Evolutionary conservation across 37 sponge, comb jelly and placozoan species (phyloP).

Genomic region (Corticium candelabrum): DNA sequence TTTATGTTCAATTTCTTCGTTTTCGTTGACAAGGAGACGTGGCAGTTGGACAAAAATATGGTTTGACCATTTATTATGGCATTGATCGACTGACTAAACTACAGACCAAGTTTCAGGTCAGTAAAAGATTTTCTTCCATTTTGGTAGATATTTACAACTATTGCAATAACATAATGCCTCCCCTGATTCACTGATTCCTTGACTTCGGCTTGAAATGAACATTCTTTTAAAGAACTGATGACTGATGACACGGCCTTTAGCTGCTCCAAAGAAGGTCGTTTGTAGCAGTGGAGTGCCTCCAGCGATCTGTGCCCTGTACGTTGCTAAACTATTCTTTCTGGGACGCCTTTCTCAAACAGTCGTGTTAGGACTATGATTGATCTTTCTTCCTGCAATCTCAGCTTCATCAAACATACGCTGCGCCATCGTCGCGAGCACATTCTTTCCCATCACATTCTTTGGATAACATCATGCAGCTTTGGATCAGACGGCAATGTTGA

Average conservation of each 20-base stretch:
- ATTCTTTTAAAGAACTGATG: background rate
- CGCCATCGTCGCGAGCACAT: slow-evolving; percentile 16
- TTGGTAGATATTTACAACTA: too few relatives aligned
- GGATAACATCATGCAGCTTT: slow-evolving; percentile 7
- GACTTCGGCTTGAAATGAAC: background rate
- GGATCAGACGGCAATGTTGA: background rate
- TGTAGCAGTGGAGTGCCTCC: slow-evolving; percentile 12
- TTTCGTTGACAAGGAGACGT: too few relatives aligned
- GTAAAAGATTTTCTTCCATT: too few relatives aligned
- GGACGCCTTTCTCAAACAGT: slow-evolving; percentile 19
- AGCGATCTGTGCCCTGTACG: slow-evolving; percentile 33
- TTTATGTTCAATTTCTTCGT: too few relatives aligned
- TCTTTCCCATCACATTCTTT: slow-evolving; percentile 10
- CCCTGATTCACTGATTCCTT: too few relatives aligned
- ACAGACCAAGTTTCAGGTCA: too few relatives aligned
- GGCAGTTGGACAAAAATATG: too few relatives aligned
- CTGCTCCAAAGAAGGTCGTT: slow-evolving; percentile 20
- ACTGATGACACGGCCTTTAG: slow-evolving; percentile 11
- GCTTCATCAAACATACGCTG: slow-evolving; percentile 19
- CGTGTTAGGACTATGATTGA: slow-evolving; percentile 29
- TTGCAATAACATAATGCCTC: too few relatives aligned
- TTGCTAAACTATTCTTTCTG: slow-evolving; percentile 24
- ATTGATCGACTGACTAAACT: too few relatives aligned
- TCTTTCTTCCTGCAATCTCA: slow-evolving; percentile 14
- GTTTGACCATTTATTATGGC: too few relatives aligned